A percentile compares a stretch with the other conserved stretches of the same genome.
Conservation (phyloP, 2,797 vertebrate species). For the Betta splendens region DNA sequence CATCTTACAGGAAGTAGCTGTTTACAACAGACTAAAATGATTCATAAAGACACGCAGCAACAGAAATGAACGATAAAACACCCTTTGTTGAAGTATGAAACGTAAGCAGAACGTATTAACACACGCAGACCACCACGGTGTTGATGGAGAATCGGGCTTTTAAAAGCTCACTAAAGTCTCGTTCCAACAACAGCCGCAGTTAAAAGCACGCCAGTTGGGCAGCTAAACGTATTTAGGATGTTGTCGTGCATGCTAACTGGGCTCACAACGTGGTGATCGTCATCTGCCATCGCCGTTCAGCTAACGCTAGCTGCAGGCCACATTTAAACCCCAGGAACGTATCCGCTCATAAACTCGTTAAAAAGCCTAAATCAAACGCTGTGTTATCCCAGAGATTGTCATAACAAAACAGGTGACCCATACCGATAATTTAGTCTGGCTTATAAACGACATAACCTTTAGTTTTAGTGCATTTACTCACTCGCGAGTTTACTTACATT, state of each 20-base stretch:
- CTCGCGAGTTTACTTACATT: slow-evolving; percentile 82
- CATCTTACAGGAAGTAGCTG: too few species aligned
- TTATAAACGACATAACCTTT: accelerated
- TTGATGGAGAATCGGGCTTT: accelerated
- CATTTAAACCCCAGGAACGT: neutral
- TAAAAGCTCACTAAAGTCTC: neutral
- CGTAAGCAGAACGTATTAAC: too few species aligned
- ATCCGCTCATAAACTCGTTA: neutral
- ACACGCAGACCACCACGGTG: too few species aligned
- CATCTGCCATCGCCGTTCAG: neutral
- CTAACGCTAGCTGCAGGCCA: slow-evolving; percentile 38
- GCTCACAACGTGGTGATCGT: slow-evolving; percentile 47
- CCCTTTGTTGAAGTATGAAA: too few species aligned
- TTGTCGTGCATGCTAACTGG: neutral
- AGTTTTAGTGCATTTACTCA: neutral
- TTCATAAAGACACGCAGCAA: too few species aligned
- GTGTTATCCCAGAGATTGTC: accelerated
- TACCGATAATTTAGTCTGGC: accelerated
- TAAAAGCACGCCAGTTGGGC: accelerated
- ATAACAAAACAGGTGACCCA: accelerated
- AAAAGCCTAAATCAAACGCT: accelerated
- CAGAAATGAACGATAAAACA: too few species aligned
- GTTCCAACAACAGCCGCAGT: too few species aligned
- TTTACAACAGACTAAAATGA: too few species aligned
- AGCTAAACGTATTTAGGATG: neutral